These are phyloP conservation scores for Simalia tracyae DNA, from an alignment of 2,797 vertebrate species.

Conservation along the genomic window DNA sequence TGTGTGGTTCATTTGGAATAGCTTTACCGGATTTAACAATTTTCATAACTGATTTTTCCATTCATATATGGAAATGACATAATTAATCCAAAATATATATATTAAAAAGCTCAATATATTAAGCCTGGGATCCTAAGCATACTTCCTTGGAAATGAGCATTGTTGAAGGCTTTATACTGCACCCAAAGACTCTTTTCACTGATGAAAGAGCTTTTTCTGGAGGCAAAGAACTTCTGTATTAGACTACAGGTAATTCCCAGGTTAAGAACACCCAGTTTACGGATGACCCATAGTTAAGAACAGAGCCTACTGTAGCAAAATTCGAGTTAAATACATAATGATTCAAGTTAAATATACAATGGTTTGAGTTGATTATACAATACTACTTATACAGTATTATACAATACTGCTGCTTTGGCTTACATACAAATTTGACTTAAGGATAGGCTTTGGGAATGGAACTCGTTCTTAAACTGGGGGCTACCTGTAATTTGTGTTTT, in stretches of 20 bases:
- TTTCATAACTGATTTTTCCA: not conserved
- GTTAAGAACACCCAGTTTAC: too few species aligned
- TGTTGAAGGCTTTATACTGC: not conserved
- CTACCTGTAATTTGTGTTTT: not conserved
- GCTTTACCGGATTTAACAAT: not conserved
- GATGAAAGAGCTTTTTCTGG: not conserved
- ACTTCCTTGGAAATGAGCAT: not conserved
- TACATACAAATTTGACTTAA: too few species aligned
- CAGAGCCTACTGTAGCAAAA: too few species aligned
- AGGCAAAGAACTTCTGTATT: not conserved
- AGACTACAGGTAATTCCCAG: not conserved
- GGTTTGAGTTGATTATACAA: too few species aligned
- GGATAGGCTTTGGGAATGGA: too few species aligned
- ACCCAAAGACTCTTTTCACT: not conserved
- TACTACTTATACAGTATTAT: too few species aligned
- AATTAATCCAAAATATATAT: not conserved
- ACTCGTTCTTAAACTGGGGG: too few species aligned
- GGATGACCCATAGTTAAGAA: too few species aligned
- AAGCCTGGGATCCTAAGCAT: not conserved
- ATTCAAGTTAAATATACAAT: too few species aligned
- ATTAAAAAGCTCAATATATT: not conserved
- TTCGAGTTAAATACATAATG: too few species aligned
- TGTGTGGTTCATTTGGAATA: not conserved
- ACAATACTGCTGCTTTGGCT: too few species aligned
- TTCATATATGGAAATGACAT: not conserved